Evolutionary conservation across 2,797 vertebrate species (phyloP), one percentile per base, ranked within the genome.

Genomic region (Ptychobarbus kaznakovi): DNA sequence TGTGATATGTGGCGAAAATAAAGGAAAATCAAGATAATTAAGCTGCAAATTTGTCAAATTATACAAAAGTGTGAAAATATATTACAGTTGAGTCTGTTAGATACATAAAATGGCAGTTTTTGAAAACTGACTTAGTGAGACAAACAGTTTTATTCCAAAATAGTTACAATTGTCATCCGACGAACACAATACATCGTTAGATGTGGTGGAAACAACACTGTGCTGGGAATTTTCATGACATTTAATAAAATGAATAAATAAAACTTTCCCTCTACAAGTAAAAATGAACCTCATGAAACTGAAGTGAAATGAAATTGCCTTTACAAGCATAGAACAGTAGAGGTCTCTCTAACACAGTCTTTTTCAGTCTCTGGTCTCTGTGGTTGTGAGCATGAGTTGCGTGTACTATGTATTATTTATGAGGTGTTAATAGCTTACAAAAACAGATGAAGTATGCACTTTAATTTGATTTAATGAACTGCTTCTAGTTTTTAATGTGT

Each of bases 361-460:
- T 83, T 49, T 66, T 82, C 12, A 42, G 16, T 56, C 46, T 3
- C 58, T 28, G 32, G 35, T n/a, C 22, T 51, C 6, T 72, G 44
- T 46, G 44, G 16, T 25, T 46, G 76, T 25, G 51, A 75, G 51
- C 77, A 51, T 78, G 72, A 86, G 80, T 76, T 75, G 75, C 88
- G 85, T 88, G 88, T 86, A 89, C 86, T 89, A 90, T 90, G 88
- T 88, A 88, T 90, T 88, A 90, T 90, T 89, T 89, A 90, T 89
- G 83, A 90, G 87, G 63, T 84, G 80, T 80, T 86, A 87, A 88
- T 88, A 87, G 88, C 80, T 86, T 79, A 85, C 86, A 87, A 87
- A 89, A 90, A 83, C 83, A 86, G 86, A 88, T 87, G 86, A 89
- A 87, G 87, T 90, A 87, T 88, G 84, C 84, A 86, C 58, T 88